Percentiles rank a stretch among this genome's conserved stretches.
These are phyloP conservation scores for Chelonus formosanus DNA, from an alignment of 2,888 invertebrate species.

Conservation along the genomic window DNA sequence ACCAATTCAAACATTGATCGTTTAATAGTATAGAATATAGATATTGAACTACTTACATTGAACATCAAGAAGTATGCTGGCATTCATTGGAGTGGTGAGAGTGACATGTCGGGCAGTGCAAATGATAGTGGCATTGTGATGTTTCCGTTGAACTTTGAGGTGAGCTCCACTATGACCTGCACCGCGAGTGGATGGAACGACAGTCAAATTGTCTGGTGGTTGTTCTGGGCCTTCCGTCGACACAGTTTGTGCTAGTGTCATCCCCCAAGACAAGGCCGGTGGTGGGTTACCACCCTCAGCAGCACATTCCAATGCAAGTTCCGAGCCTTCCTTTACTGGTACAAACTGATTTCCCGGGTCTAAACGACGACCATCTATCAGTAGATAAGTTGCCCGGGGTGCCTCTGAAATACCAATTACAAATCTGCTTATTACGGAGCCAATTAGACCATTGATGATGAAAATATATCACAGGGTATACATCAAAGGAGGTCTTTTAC, in stretches of 20 bases:
- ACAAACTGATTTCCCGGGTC: conserved; percentile 89
- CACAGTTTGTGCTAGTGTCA: conserved; percentile 66
- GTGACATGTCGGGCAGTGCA: conserved; percentile 81
- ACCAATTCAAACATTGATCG: too few species aligned
- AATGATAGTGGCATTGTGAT: conserved; percentile 86
- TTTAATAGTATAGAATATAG: background rate
- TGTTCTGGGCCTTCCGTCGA: conserved; percentile 61
- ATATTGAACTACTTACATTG: conserved; percentile 70
- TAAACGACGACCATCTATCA: conserved; percentile 84
- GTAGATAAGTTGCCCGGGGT: conserved; percentile 84
- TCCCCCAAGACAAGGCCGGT: conserved; percentile 74
- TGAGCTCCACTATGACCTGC: conserved; percentile 71
- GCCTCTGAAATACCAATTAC: conserved; percentile 71
- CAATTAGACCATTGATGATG: too few species aligned
- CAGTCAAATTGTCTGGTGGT: conserved; percentile 61
- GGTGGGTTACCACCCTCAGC: conserved; percentile 83
- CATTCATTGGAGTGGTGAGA: conserved; percentile 68
- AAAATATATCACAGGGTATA: too few species aligned
- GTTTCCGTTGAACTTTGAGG: conserved; percentile 79
- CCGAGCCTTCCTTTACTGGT: conserved; percentile 85
- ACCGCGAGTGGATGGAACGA: conserved; percentile 52
- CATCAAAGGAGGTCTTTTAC: too few species aligned
- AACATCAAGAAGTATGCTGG: conserved; percentile 72
- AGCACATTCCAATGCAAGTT: conserved; percentile 84
- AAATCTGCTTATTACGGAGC: too few species aligned